A percentile compares a stretch with the other conserved stretches of the same genome.
These are phyloP conservation scores for Mesoligia furuncula DNA, from an alignment of 2,888 invertebrate genomes.

Conservation along the genomic window DNA sequence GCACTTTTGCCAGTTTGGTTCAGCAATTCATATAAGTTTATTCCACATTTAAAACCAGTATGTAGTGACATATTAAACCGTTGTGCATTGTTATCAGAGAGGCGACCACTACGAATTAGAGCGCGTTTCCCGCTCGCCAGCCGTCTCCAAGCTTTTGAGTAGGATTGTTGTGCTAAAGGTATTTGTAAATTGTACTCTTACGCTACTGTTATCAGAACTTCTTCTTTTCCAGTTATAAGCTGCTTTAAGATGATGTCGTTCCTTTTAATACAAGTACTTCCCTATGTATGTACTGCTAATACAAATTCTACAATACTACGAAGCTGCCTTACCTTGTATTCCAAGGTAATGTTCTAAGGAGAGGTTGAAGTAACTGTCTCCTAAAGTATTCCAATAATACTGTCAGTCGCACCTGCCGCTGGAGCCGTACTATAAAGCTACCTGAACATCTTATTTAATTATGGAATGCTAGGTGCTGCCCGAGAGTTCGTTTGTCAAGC, in stretches of 20 bases:
- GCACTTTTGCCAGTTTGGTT: not conserved
- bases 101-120: no score
- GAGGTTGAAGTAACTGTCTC: slow-evolving; percentile 13
- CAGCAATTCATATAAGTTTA: not conserved
- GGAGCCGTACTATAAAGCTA: not conserved
- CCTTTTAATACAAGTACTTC: no score
- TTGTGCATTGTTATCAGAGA: no score
- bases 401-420: slow-evolving; percentile 27
- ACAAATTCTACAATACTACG: not conserved
- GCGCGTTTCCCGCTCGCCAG: no score
- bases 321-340: not conserved
- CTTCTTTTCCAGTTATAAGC: not conserved
- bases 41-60: not conserved
- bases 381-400: slow-evolving; percentile 30
- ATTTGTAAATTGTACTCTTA: no score
- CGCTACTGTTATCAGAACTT: no score
- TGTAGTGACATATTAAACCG: no score
- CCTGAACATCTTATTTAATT: slow-evolving; percentile 30
- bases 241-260: not conserved
- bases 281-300: not conserved
- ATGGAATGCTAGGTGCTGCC: slow-evolving; percentile 2
- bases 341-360: not conserved
- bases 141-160: no score
- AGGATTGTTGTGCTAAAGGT: no score
- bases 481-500: not conserved